Evolutionary conservation across 2,113 vertebrate species (phyloP), one percentile per base, ranked within the genome.

Genomic region (Gymnocephalus cernua): DNA sequence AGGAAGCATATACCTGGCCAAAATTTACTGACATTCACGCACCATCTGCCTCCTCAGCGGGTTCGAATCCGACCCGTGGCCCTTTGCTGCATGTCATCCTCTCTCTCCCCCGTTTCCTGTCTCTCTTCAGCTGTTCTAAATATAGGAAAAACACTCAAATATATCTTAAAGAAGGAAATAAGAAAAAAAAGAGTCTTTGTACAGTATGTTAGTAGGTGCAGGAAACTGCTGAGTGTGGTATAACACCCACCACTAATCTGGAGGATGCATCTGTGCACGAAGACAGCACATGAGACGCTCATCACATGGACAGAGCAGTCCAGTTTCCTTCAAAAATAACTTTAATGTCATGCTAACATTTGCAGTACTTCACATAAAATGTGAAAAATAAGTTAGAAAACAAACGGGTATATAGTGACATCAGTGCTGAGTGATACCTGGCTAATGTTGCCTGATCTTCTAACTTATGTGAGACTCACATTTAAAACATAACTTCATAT

Each of bases 11-110:
- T 75, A 84, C 75, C 75, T 80, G 69, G 79, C n/a, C 53, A 79
- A 18, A 80, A n/a, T 66, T 51, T 44, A 68, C 78, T 62, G 56
- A 81, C 89, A 65, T 76, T 86, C 70, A 57, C 68, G 51, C 59
- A 67, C 86, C 90, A 91, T 92, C 90, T 91, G 89, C 80, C 69
- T 83, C 59, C 86, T 77, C 89, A 83, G 86, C 82, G 18, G 88
- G 35, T 38, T 38, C 8, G 35, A 38, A 38, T 9, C 35, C 35
- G 8, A 38, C 35, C 35, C 8, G 35, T 38, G 35, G 35, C 35
- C 35, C 35, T 38, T 38, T 38, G 35, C 35, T 8, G 35, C 35
- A 38, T 38, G 35, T 38, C 35, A 38, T 38, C 35, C 35, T 38
- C 35, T 38, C 35, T 38, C 35, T 38, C 35, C 35, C 35, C 35